phyloP scores from a whole-genome alignment of 2,888 invertebrate genomes.

The Dione vanillae region DNA sequence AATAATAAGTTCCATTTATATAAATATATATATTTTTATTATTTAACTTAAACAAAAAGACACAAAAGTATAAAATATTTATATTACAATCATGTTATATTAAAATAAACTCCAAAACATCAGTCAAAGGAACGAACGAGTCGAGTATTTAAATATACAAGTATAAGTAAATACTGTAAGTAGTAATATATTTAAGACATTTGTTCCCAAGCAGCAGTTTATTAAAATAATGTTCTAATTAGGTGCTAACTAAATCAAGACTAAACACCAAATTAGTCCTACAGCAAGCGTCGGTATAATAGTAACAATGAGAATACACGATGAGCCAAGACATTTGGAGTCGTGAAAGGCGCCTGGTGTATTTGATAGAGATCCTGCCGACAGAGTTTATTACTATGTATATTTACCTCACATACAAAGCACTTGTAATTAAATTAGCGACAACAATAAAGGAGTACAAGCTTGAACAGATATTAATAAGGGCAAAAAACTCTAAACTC shows the following conservation, averaged over 20 bases:
- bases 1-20: no score
- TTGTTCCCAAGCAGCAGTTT: conserved; percentile 2
- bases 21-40: no score
- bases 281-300: conserved; percentile 18
- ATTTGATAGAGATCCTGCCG: conserved; percentile 17
- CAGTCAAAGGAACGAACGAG: neutral
- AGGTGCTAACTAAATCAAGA: conserved; percentile 31
- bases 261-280: conserved; percentile 32
- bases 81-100: no score
- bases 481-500: conserved; percentile 18
- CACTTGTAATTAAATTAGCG: conserved; percentile 7
- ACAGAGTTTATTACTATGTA: conserved; percentile 6
- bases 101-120: no score
- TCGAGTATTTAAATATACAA: neutral
- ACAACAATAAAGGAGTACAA: neutral
- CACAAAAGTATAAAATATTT: no score
- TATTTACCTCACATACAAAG: conserved; percentile 8
- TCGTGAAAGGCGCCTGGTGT: conserved; percentile 27
- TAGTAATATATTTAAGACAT: conserved; percentile 1
- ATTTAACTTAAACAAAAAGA: no score
- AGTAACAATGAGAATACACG: conserved; percentile 36
- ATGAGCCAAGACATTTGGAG: conserved; percentile 30
- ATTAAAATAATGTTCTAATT: conserved; percentile 30
- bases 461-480: conserved; percentile 9
- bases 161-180: neutral